These are phyloP conservation scores for Vicugna pacos DNA, from an alignment of 2,113 vertebrate genomes.

Conservation along the genomic window DNA sequence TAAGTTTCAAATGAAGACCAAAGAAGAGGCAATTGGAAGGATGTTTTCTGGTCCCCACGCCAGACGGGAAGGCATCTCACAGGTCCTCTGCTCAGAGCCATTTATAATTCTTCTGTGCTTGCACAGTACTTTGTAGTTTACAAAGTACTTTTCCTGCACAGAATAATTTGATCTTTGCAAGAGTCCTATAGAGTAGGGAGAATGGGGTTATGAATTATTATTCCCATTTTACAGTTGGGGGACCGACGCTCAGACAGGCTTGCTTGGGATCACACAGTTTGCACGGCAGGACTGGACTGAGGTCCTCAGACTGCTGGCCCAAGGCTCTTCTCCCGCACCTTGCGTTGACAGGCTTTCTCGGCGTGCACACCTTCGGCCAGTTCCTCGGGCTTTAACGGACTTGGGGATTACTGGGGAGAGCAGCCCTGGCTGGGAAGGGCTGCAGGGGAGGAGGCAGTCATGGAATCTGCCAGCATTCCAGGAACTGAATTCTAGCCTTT, in stretches of 20 bases:
- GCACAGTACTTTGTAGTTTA: background rate
- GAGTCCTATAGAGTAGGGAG: background rate
- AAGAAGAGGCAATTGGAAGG: slow-evolving; percentile 12
- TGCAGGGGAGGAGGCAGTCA: background rate
- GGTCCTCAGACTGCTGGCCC: background rate
- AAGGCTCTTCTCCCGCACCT: background rate
- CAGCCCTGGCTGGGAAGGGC: background rate
- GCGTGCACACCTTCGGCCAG: background rate
- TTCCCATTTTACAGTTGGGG: background rate
- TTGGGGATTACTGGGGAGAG: background rate
- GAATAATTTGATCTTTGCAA: background rate
- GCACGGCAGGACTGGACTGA: background rate
- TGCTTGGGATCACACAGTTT: background rate
- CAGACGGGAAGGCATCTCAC: background rate
- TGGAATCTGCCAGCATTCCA: background rate
- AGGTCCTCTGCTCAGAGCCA: background rate
- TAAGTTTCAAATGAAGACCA: slow-evolving; percentile 72
- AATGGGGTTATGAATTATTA: background rate
- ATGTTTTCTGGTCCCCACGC: background rate
- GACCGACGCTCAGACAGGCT: background rate
- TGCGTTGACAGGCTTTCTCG: background rate
- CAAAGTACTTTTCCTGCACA: background rate
- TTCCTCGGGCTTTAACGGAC: background rate
- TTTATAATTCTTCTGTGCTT: background rate
- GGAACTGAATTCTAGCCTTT: background rate